These are phyloP conservation scores for Chloromyia formosa DNA, from an alignment of 2,888 invertebrate genomes.

Conservation along the genomic window DNA sequence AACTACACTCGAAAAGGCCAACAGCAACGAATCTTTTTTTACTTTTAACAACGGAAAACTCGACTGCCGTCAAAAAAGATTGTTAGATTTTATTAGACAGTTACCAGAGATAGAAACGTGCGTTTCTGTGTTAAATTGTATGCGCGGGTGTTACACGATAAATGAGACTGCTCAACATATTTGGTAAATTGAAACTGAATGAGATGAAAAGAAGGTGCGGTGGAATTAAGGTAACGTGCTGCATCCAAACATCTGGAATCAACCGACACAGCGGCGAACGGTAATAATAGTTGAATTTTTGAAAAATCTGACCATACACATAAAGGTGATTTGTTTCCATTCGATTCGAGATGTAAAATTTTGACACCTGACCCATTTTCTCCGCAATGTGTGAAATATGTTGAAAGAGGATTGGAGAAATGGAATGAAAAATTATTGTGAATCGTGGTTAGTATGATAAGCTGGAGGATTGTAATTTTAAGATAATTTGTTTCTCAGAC, in stretches of 20 bases:
- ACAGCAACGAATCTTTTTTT: not conserved
- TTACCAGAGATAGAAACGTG: not conserved
- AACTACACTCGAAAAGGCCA: not conserved
- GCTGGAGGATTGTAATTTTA: too few relatives aligned
- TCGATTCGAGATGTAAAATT: not conserved
- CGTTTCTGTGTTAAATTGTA: not conserved
- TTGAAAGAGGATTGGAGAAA: too few relatives aligned
- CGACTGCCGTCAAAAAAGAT: not conserved
- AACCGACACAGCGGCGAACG: not conserved
- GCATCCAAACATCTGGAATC: too few relatives aligned
- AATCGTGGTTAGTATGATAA: too few relatives aligned
- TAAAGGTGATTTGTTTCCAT: not conserved
- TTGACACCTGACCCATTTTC: not conserved
- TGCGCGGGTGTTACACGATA: constrained; percentile 6
- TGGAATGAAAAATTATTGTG: too few relatives aligned
- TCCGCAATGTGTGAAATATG: not conserved
- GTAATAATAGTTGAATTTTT: not conserved
- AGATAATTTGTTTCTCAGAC: too few relatives aligned
- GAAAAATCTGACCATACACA: not conserved
- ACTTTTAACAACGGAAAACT: not conserved
- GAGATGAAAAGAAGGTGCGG: not conserved
- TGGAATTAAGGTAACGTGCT: not conserved
- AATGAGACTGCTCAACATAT: not conserved
- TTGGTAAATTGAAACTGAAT: constrained; percentile 1
- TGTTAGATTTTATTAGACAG: not conserved